phyloP scores from a whole-genome alignment of 53 echinoderm and acorn worm species.

The Arbacia lixula region DNA sequence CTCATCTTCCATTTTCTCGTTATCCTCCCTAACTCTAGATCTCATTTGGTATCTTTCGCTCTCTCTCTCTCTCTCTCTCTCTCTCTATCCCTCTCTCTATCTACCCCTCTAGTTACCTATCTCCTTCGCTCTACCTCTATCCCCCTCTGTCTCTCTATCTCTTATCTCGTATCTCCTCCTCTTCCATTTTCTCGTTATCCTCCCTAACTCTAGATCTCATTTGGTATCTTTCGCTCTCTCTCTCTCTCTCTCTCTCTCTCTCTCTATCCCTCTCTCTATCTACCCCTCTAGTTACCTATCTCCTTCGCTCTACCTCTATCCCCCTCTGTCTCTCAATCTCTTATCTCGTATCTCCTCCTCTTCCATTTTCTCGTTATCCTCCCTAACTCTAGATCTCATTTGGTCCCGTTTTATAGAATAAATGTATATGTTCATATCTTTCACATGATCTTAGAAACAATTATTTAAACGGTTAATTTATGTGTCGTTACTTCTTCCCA shows the following conservation, averaged over 20 bases:
- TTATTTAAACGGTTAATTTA: too few relatives aligned
- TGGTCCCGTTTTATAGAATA: too few relatives aligned
- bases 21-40: background rate
- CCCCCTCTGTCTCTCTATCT: background rate
- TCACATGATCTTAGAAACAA: too few relatives aligned
- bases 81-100: background rate
- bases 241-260: background rate
- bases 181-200: background rate
- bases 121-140: too few relatives aligned
- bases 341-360: background rate
- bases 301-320: too few relatives aligned
- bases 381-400: background rate
- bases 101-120: background rate
- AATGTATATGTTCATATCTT: too few relatives aligned
- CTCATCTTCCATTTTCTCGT: background rate
- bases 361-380: background rate
- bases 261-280: background rate
- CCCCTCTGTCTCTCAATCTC: background rate
- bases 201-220: background rate
- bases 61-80: background rate
- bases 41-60: background rate
- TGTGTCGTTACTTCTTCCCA: too few relatives aligned
- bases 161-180: background rate
- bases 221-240: background rate
- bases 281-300: background rate